A percentile compares a stretch with the other conserved stretches of the same genome.
phyloP scores from a whole-genome alignment of 2,113 vertebrate genomes.

The Phycodurus eques region DNA sequence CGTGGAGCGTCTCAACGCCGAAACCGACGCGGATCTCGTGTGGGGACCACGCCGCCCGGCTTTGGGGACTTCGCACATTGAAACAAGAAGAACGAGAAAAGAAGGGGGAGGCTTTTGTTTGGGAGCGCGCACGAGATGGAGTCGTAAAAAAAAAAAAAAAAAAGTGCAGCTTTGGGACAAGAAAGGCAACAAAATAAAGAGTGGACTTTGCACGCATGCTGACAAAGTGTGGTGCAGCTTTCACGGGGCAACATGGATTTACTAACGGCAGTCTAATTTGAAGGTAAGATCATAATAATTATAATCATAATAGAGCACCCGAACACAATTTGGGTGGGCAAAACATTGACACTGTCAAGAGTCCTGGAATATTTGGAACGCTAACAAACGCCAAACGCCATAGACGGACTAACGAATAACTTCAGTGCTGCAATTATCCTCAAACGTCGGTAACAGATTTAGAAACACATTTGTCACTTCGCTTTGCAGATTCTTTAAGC shows the following conservation, averaged over 20 bases:
- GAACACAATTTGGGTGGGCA: no score
- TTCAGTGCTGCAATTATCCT: no score
- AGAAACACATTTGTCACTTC: no score
- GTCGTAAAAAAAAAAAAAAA: background rate
- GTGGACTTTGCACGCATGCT: background rate
- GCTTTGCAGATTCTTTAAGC: no score
- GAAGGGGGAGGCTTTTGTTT: no score
- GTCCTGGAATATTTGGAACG: no score
- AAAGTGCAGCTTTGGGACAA: background rate
- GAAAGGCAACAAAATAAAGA: background rate
- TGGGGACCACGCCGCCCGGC: background rate
- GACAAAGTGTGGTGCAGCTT: slow-evolving; percentile 22
- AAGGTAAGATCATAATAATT: slow-evolving; percentile 45
- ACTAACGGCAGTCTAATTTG: slow-evolving; percentile 35
- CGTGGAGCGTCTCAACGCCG: background rate
- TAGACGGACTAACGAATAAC: no score
- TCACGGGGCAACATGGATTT: slow-evolving; percentile 49
- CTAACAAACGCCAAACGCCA: no score
- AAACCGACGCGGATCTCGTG: background rate
- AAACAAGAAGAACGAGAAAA: background rate
- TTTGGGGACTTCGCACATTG: background rate
- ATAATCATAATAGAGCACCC: background rate
- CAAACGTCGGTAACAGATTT: no score
- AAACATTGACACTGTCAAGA: no score
- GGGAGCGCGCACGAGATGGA: background rate